These are phyloP conservation scores for Dromococcyx pavoninus DNA, from an alignment of 2,797 vertebrate species.

Conservation along the genomic window DNA sequence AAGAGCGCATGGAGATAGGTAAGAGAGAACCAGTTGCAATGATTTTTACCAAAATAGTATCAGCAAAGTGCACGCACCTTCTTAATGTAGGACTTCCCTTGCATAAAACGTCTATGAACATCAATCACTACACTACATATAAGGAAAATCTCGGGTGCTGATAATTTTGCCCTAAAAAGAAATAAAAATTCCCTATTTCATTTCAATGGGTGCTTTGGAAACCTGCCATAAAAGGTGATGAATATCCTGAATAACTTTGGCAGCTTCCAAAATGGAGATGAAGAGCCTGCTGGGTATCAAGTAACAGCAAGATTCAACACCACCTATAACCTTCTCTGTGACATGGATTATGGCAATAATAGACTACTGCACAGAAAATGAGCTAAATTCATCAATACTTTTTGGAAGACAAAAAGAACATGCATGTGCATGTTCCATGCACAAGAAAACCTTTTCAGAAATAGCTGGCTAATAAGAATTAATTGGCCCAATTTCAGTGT, in stretches of 20 bases:
- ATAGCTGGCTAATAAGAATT: neutral
- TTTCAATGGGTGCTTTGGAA: constrained; percentile 29
- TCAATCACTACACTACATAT: neutral
- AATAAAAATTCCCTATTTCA: constrained; percentile 59
- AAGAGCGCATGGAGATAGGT: fast-evolving
- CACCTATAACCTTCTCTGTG: neutral
- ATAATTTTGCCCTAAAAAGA: constrained; percentile 63
- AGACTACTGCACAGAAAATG: neutral
- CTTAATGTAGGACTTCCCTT: neutral
- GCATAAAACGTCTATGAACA: neutral
- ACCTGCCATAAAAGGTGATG: neutral
- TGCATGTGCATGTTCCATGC: neutral
- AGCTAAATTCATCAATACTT: neutral
- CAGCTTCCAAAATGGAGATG: constrained; percentile 9
- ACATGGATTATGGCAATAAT: neutral
- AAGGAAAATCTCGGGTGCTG: constrained; percentile 36
- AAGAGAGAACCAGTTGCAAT: neutral
- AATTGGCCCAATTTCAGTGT: neutral
- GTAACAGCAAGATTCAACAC: neutral
- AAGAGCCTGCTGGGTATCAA: neutral
- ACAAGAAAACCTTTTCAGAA: neutral
- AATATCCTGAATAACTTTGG: constrained; percentile 14
- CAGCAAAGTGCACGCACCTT: neutral
- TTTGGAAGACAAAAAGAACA: neutral
- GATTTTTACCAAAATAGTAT: neutral